Evolutionary conservation across 2,888 invertebrate genomes (phyloP).

Genomic region (Drosophila tanythrix): DNA sequence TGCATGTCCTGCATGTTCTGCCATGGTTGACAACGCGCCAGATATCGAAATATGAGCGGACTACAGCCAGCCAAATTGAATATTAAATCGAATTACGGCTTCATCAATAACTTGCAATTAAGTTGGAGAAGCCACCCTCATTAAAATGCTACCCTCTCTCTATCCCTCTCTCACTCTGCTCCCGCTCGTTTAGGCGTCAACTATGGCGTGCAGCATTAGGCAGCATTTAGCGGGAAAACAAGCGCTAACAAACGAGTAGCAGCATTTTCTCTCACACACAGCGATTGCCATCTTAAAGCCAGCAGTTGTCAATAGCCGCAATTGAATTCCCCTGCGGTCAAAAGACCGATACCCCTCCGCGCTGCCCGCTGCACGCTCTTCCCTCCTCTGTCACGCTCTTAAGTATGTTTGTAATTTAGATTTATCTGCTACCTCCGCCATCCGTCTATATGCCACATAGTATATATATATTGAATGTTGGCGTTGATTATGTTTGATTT

Average conservation of each 20-base stretch:
- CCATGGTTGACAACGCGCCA: constrained; percentile 1
- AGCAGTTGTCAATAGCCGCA: constrained; percentile 30
- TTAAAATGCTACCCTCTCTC: not conserved
- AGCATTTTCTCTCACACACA: constrained; percentile 20
- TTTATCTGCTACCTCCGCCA: constrained; percentile 55
- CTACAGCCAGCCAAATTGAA: constrained; percentile 10
- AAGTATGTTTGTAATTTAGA: constrained; percentile 71
- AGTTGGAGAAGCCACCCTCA: constrained; percentile 13
- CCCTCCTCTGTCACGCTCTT: constrained; percentile 6
- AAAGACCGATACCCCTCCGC: not conserved
- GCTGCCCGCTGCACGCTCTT: not conserved
- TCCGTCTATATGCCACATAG: constrained; percentile 1
- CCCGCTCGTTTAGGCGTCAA: constrained; percentile 21
- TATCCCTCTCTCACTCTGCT: not conserved
- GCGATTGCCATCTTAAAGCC: constrained; percentile 65
- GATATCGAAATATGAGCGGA: not conserved
- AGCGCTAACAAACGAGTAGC: constrained; percentile 23
- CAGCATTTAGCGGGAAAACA: constrained; percentile 30
- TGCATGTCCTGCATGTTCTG: constrained; percentile 10
- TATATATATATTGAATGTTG: constrained; percentile 59
- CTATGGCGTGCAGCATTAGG: constrained; percentile 38
- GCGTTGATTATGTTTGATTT: constrained; percentile 80
- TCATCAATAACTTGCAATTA: constrained; percentile 52
- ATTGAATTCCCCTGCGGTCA: constrained; percentile 67
- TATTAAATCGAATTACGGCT: constrained; percentile 34